Percentiles rank a stretch among this genome's conserved stretches.
These are phyloP conservation scores for Drosophila asahinai DNA, from an alignment of 1,140 invertebrate genomes.

Conservation along the genomic window DNA sequence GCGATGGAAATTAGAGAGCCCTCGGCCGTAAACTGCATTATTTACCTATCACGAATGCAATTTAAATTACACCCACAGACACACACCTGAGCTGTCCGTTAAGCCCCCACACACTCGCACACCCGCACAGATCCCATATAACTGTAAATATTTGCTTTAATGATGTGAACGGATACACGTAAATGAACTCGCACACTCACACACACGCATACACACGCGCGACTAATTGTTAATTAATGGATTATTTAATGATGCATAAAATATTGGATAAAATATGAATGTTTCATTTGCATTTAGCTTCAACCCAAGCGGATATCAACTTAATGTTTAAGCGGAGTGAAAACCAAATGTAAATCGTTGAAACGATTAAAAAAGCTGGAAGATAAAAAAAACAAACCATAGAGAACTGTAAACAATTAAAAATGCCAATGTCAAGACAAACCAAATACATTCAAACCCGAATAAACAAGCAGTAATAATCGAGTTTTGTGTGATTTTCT, in stretches of 20 bases:
- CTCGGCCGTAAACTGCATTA: slow-evolving; percentile 49
- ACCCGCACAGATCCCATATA: slow-evolving; percentile 10
- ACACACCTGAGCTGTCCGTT: slow-evolving; percentile 31
- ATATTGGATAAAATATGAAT: slow-evolving; percentile 70
- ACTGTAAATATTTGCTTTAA: slow-evolving; percentile 78
- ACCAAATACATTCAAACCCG: slow-evolving; percentile 42
- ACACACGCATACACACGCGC: slow-evolving; percentile 26
- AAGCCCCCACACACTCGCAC: slow-evolving; percentile 22
- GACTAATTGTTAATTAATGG: slow-evolving; percentile 81
- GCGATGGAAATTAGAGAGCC: slow-evolving; percentile 55
- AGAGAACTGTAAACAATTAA: slow-evolving; percentile 32
- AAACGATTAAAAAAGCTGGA: slow-evolving; percentile 28
- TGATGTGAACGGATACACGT: slow-evolving; percentile 59
- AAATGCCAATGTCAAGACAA: slow-evolving; percentile 56
- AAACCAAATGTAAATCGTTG: slow-evolving; percentile 35
- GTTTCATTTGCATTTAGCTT: slow-evolving; percentile 64
- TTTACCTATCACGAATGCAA: slow-evolving; percentile 40
- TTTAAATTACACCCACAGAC: slow-evolving; percentile 32
- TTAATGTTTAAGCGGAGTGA: slow-evolving; percentile 55
- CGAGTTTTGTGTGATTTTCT: neutral
- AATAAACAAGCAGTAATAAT: slow-evolving; percentile 54
- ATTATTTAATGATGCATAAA: slow-evolving; percentile 80
- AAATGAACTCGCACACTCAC: slow-evolving; percentile 48
- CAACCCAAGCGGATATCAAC: slow-evolving; percentile 51
- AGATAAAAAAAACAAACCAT: slow-evolving; percentile 6